These are phyloP conservation scores for Esox masquinongy DNA, from an alignment of 2,797 vertebrate genomes.

Conservation along the genomic window DNA sequence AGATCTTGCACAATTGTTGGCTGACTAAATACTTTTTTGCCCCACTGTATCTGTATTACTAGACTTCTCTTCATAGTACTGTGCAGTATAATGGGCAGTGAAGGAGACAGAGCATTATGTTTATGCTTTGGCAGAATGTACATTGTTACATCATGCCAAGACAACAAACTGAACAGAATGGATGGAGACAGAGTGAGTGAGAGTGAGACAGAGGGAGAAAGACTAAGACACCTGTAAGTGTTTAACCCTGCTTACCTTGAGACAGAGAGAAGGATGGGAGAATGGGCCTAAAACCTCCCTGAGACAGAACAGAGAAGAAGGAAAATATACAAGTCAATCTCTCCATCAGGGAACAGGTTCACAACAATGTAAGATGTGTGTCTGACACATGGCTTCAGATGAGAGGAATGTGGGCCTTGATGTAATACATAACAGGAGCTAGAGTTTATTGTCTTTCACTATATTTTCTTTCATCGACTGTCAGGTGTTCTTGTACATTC, in stretches of 20 bases:
- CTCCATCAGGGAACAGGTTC: conserved; percentile 14
- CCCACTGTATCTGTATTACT: too few relatives aligned
- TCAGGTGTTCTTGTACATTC: not conserved
- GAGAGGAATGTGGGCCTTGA: not conserved
- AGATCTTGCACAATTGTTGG: too few relatives aligned
- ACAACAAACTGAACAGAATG: too few relatives aligned
- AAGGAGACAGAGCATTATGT: not conserved
- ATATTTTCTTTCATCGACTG: not conserved
- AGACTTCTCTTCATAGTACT: not conserved
- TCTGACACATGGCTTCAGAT: not conserved
- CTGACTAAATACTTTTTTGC: too few relatives aligned
- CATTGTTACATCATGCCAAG: too few relatives aligned
- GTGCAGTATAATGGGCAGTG: not conserved
- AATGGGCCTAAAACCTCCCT: not conserved
- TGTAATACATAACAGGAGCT: not conserved
- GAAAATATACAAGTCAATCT: conserved; percentile 38
- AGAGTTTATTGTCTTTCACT: not conserved
- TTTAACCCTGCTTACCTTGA: conserved; percentile 37
- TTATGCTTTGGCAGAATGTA: too few relatives aligned
- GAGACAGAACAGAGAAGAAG: conserved; percentile 39
- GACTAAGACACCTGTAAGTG: conserved; percentile 25
- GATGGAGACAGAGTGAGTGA: too few relatives aligned
- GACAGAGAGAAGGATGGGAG: conserved; percentile 2
- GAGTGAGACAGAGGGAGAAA: not conserved
- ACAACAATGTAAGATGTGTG: not conserved